phyloP scores from a whole-genome alignment of 2,113 vertebrate species.

The Urocitellus parryii region DNA sequence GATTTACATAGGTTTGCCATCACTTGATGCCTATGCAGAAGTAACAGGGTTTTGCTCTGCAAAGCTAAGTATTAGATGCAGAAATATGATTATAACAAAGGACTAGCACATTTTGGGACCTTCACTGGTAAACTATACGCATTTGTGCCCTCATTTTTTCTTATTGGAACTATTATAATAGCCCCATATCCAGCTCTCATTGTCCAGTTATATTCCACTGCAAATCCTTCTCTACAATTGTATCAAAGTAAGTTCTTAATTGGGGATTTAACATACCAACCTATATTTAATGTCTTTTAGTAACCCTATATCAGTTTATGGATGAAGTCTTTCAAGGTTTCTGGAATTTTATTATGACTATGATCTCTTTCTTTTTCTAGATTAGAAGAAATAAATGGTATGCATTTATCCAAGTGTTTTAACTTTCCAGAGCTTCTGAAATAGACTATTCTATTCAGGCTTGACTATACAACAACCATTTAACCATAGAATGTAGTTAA shows the following conservation, averaged over 20 bases:
- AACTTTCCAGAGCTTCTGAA: not conserved
- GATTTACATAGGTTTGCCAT: not conserved
- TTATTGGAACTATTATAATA: not conserved
- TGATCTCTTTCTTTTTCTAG: not conserved
- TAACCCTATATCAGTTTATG: not conserved
- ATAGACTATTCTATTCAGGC: not conserved
- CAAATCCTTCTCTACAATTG: not conserved
- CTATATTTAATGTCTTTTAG: not conserved
- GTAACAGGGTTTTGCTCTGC: not conserved
- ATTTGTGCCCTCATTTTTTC: not conserved
- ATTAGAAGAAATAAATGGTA: not conserved
- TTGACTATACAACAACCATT: not conserved
- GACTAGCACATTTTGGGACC: not conserved
- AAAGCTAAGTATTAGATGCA: not conserved
- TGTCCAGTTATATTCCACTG: not conserved
- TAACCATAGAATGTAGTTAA: not conserved
- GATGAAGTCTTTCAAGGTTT: not conserved
- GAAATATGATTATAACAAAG: not conserved
- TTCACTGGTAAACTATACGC: not conserved
- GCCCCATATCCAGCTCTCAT: not conserved
- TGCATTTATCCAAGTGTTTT: slow-evolving; percentile 35
- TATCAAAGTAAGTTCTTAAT: not conserved
- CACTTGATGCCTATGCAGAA: not conserved
- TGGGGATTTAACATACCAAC: not conserved
- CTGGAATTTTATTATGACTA: not conserved